These are phyloP conservation scores for Tetranychus piercei DNA, from an alignment of 2,888 invertebrate genomes.

Conservation along the genomic window DNA sequence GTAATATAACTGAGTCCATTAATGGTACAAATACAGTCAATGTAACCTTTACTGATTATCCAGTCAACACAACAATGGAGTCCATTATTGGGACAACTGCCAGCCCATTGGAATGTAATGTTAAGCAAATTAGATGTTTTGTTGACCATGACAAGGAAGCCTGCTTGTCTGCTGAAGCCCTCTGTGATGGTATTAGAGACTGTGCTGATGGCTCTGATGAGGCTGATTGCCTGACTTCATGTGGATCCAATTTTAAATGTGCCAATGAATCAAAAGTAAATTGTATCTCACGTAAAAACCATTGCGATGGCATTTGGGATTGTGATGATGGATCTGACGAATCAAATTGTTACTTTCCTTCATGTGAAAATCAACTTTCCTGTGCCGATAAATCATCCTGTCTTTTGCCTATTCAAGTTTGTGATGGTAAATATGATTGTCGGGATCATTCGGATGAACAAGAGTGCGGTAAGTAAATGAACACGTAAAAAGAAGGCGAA, in stretches of 20 bases:
- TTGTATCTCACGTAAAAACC: not conserved
- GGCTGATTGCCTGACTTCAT: not conserved
- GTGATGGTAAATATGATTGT: conserved; percentile 27
- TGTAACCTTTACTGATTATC: not conserved
- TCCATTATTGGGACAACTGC: not conserved
- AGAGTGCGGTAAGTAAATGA: conserved; percentile 24
- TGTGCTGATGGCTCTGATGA: not conserved
- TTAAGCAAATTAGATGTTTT: not conserved
- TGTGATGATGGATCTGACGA: conserved; percentile 9
- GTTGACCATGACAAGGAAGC: not conserved
- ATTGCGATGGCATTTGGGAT: conserved; percentile 12
- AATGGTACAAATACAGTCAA: not conserved
- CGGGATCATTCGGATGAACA: conserved; percentile 27
- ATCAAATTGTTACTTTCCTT: not conserved
- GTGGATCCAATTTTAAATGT: conserved; percentile 7
- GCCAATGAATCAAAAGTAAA: not conserved
- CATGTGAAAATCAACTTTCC: not conserved
- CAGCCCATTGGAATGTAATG: not conserved
- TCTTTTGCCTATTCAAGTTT: conserved; percentile 25
- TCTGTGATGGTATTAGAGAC: not conserved
- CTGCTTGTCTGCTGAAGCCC: not conserved
- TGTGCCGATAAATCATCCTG: conserved; percentile 26
- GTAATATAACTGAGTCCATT: no score
- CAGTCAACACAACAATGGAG: not conserved
- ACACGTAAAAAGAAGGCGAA: not conserved